A percentile compares a stretch with the other conserved stretches of the same genome.
These are phyloP conservation scores for Caenorhabditis imperialis DNA, from an alignment of 2,888 invertebrate species.

Conservation along the genomic window DNA sequence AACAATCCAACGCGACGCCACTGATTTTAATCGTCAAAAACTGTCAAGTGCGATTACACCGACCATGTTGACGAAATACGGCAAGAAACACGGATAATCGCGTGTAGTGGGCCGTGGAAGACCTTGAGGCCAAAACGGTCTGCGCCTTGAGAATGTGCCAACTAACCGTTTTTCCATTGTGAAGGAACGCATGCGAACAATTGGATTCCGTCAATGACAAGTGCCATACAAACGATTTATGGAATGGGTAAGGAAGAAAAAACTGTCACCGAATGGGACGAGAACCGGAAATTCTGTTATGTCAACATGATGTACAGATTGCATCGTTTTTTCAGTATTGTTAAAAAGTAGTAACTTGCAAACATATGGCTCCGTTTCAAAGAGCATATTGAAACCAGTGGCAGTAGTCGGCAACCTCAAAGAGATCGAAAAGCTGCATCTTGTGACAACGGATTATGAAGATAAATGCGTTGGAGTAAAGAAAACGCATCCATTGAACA, in stretches of 20 bases:
- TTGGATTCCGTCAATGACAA: slow-evolving; percentile 51
- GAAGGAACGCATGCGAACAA: slow-evolving; percentile 30
- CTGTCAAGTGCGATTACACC: neutral
- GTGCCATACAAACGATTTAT: slow-evolving; percentile 37
- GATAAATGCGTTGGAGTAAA: slow-evolving; percentile 31
- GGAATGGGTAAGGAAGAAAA: slow-evolving; percentile 21
- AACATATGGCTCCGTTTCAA: slow-evolving; percentile 24
- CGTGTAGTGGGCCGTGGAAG: slow-evolving; percentile 18
- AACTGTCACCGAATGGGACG: slow-evolving; percentile 9
- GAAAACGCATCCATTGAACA: neutral
- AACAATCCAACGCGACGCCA: too few species aligned
- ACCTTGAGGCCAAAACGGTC: slow-evolving; percentile 51
- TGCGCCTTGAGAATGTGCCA: slow-evolving; percentile 45
- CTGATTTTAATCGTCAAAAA: too few species aligned
- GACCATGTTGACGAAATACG: neutral
- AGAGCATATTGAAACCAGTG: slow-evolving; percentile 14
- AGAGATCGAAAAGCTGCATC: slow-evolving; percentile 18
- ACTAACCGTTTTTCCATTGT: slow-evolving; percentile 41
- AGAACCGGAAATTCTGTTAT: too few species aligned
- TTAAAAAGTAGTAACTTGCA: neutral
- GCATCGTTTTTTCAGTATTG: too few species aligned
- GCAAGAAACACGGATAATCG: slow-evolving; percentile 21
- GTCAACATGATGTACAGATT: too few species aligned
- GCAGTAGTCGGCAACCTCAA: slow-evolving; percentile 31
- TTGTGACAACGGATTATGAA: slow-evolving; percentile 45